Percentiles rank a stretch among this genome's conserved stretches.
Evolutionary conservation across 1,140 invertebrate species (phyloP).

Genomic region (Anoplophora glabripennis): DNA sequence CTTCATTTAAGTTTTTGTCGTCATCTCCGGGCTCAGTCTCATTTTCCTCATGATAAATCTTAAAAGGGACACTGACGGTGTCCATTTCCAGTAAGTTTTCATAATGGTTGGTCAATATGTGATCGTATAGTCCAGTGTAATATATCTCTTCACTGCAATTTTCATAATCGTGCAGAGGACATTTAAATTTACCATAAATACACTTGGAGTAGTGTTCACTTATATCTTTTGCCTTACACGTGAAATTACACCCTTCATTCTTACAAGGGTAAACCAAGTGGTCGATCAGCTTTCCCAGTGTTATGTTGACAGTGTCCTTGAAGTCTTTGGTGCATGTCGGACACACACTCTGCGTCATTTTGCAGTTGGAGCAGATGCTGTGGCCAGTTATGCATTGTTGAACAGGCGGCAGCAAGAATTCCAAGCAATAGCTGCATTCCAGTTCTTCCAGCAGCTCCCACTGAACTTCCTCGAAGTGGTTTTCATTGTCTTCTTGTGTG

Average conservation of each 20-base stretch:
- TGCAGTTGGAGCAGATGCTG: constrained; percentile 69
- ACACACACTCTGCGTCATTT: constrained; percentile 62
- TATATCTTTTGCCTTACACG: constrained; percentile 18
- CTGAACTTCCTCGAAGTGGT: not conserved
- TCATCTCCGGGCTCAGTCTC: too few species aligned
- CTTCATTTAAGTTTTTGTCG: constrained; percentile 11
- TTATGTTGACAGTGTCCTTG: constrained; percentile 69
- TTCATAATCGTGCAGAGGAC: constrained; percentile 21
- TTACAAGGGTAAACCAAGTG: constrained; percentile 27
- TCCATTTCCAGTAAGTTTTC: constrained; percentile 26
- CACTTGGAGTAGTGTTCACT: constrained; percentile 26
- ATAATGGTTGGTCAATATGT: constrained; percentile 19
- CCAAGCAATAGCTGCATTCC: constrained; percentile 66
- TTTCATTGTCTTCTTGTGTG: not conserved
- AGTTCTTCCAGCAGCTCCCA: constrained; percentile 16
- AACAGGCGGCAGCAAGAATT: constrained; percentile 72
- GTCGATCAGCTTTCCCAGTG: constrained; percentile 62
- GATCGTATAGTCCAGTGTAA: constrained; percentile 15
- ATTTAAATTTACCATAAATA: constrained; percentile 17
- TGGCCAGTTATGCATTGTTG: constrained; percentile 75
- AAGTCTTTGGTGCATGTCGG: constrained; percentile 72
- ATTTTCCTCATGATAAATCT: not conserved
- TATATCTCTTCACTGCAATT: constrained; percentile 12
- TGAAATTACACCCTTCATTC: constrained; percentile 16
- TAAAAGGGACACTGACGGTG: constrained; percentile 19